Percentiles rank a stretch among this genome's conserved stretches.
Evolutionary conservation across 2,797 vertebrate species (phyloP).

Genomic region (Muscicapa comitata): DNA sequence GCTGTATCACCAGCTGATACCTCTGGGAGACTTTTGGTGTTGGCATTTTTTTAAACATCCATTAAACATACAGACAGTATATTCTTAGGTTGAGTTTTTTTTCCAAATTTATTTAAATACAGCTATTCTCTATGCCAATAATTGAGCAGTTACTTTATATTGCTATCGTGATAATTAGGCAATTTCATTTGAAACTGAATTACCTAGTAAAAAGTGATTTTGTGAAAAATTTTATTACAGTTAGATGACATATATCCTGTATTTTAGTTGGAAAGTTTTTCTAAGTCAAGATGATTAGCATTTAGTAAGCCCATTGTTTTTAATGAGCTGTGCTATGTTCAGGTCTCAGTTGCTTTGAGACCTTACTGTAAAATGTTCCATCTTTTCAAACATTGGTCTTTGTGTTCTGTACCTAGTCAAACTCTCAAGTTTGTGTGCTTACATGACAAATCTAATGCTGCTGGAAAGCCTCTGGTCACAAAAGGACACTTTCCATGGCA

Average conservation of each 20-base stretch:
- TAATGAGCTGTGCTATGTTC: background rate
- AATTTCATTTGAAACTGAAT: background rate
- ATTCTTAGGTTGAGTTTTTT: background rate
- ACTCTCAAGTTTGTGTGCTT: background rate
- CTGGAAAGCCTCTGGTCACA: background rate
- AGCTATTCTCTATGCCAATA: background rate
- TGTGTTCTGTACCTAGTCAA: background rate
- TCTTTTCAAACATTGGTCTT: background rate
- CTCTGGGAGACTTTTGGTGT: background rate
- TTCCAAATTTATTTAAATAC: background rate
- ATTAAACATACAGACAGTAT: background rate
- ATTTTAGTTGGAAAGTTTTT: background rate
- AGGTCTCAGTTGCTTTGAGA: background rate
- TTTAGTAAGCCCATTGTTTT: background rate
- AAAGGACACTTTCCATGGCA: background rate
- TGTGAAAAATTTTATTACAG: background rate
- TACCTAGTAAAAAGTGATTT: background rate
- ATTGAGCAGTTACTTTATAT: background rate
- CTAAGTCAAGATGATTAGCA: background rate
- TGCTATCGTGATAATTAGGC: background rate
- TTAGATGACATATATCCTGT: background rate
- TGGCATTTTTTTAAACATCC: background rate
- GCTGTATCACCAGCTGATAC: background rate
- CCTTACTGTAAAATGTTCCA: background rate
- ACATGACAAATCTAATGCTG: background rate